A percentile compares a stretch with the other conserved stretches of the same genome.
Evolutionary conservation across 1,140 invertebrate genomes (phyloP).

Genomic region (Bombus difficillimus): DNA sequence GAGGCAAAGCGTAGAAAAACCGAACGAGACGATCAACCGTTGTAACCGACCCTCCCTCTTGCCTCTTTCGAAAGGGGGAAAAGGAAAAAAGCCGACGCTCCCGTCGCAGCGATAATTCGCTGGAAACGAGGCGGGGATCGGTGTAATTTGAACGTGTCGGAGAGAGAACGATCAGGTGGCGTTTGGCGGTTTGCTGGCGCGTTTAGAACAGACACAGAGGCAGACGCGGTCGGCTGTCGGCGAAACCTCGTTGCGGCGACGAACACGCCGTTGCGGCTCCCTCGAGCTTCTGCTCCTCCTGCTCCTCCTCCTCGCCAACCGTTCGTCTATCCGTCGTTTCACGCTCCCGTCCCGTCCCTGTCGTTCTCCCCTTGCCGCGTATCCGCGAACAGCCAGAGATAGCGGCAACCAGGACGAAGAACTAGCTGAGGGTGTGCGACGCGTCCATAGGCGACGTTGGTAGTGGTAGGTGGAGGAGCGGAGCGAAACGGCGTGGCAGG

Average conservation of each 20-base stretch:
- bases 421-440: constrained; percentile 52
- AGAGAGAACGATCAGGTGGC: constrained; percentile 59
- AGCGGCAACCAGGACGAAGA: constrained; percentile 51
- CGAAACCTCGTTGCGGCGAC: constrained; percentile 68
- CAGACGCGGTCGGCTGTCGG: constrained; percentile 62
- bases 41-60: too few species aligned
- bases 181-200: constrained; percentile 70
- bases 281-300: constrained; percentile 59
- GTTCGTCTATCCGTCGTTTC: constrained; percentile 28
- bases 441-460: constrained; percentile 64
- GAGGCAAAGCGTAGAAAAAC: too few species aligned
- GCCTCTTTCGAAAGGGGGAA: too few species aligned
- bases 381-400: constrained; percentile 63
- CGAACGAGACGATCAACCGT: too few species aligned
- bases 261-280: constrained; percentile 72
- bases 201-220: constrained; percentile 60
- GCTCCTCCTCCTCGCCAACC: constrained; percentile 24
- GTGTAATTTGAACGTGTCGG: constrained; percentile 61
- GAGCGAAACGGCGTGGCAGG: constrained; percentile 29
- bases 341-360: background rate
- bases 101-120: constrained; percentile 3
- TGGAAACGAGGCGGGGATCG: background rate
- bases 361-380: constrained; percentile 18
- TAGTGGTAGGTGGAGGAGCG: background rate
- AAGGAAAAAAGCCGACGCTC: background rate